Evolutionary conservation across 2,113 vertebrate species (phyloP), one percentile per base, ranked within the genome.

Genomic region (Cryptoleucopteryx plumbea): DNA sequence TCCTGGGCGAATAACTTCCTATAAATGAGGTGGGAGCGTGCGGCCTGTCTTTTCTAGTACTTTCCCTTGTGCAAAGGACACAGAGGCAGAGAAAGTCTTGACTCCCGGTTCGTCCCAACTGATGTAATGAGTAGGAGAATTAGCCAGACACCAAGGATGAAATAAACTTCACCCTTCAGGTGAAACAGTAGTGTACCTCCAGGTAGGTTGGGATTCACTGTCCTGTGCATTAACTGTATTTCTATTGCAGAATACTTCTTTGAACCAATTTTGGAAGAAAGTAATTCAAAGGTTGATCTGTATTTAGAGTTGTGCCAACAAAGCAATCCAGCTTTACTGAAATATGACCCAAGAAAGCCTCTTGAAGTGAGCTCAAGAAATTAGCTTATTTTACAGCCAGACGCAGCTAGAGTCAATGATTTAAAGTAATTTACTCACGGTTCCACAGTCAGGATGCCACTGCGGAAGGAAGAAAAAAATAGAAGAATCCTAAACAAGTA

Each of bases 371-470:
- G 40, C 52, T 78, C 65, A 88, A 86, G 42, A 86, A 95, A 92
- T 79, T 29, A 73, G 65, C 12, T 32, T 92, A 59, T 86, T 96
- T 95, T 92, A 68, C 29, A 92, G 77, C 47, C 86, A 93, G 90
- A 78, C 9, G 5, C 38, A 91, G 52, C 34, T 67, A 48, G 43
- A 81, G 47, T 53, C 48, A 86, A 56, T 48, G 56, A 88, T 92
- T 75, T 82, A 71, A 14, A 88, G 31, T 20, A 59, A 73, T 92
- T 92, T 55, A 38, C 43, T 74, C 34, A 40, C 1, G 1, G 20
- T 82, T 75, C 31, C 36, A 63, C 29, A 48, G 52, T 47, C 81
- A 75, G 38, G 23, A 92, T 63, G 20, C 12, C 52, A 78, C 23
- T 43, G 72, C 1, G 1, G 40, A 95, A 90, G 34, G 43, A 94